Evolutionary conservation across 1,140 invertebrate genomes (phyloP).

Genomic region (Zaprionus lachaisei): DNA sequence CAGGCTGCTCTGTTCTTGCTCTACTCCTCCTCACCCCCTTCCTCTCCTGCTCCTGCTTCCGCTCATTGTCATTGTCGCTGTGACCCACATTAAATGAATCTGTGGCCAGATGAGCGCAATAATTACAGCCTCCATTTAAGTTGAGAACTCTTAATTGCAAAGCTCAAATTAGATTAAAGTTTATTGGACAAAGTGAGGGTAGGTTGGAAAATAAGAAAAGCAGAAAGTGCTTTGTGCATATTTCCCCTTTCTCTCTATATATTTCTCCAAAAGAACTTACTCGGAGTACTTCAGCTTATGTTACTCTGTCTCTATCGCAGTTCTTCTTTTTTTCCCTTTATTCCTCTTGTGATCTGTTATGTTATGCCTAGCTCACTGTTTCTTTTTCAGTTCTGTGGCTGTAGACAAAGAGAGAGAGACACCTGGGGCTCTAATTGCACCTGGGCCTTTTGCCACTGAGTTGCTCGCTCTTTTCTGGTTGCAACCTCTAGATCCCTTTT

Average conservation of each 20-base stretch:
- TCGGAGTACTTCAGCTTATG: too few relatives aligned
- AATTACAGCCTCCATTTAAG: background rate
- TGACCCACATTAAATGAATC: conserved; percentile 61
- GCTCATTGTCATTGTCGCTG: conserved; percentile 11
- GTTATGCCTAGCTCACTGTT: background rate
- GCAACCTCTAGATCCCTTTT: too few relatives aligned
- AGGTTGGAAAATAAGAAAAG: background rate
- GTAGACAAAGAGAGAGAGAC: too few relatives aligned
- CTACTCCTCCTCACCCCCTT: background rate
- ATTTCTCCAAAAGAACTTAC: too few relatives aligned
- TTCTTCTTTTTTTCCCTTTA: background rate
- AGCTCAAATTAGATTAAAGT: background rate
- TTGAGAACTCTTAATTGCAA: background rate
- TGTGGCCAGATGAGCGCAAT: conserved; percentile 13
- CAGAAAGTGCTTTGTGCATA: background rate
- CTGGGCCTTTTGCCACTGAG: too few relatives aligned
- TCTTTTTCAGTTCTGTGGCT: too few relatives aligned
- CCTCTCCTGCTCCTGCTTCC: background rate
- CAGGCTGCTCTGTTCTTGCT: too few relatives aligned
- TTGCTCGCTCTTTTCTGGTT: too few relatives aligned
- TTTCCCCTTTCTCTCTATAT: too few relatives aligned
- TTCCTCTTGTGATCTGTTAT: background rate
- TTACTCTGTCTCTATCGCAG: too few relatives aligned
- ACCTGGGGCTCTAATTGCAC: too few relatives aligned
- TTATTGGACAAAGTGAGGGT: background rate